Evolutionary conservation across 2,888 invertebrate genomes (phyloP).

Genomic region (Drosophila vallismaia): DNA sequence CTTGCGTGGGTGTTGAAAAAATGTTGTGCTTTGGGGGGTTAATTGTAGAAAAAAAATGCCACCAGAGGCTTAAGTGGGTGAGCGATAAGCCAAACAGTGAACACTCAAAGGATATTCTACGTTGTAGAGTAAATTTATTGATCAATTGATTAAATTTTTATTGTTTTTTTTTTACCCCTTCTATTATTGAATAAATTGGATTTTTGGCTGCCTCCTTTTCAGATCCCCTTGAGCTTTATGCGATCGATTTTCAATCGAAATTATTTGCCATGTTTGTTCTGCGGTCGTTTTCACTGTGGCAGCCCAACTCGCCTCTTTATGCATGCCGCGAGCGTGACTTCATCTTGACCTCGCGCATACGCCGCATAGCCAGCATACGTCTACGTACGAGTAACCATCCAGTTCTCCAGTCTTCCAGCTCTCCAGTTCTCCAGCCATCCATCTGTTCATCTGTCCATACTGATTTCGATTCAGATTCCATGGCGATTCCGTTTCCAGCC

Average conservation of each 20-base stretch:
- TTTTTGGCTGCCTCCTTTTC: neutral
- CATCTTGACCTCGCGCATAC: conserved; percentile 73
- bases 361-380: conserved; percentile 29
- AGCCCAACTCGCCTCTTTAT: conserved; percentile 10
- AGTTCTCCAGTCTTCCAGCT: neutral
- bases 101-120: neutral
- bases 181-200: neutral
- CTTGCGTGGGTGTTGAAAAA: conserved; percentile 76
- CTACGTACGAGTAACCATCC: conserved; percentile 18
- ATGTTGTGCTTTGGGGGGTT: conserved; percentile 33
- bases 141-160: neutral
- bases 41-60: conserved; percentile 11
- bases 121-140: neutral
- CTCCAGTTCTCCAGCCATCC: conserved; percentile 2
- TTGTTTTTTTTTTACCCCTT: neutral
- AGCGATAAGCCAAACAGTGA: neutral
- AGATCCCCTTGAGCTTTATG: neutral
- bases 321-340: conserved; percentile 74
- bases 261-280: conserved; percentile 28
- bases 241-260: conserved; percentile 27
- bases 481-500: conserved; percentile 24
- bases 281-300: conserved; percentile 34
- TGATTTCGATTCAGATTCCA: conserved; percentile 20
- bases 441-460: conserved; percentile 6
- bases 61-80: conserved; percentile 33